Evolutionary conservation across 2,113 vertebrate species (phyloP).

Genomic region (Kobus ellipsiprymnus): DNA sequence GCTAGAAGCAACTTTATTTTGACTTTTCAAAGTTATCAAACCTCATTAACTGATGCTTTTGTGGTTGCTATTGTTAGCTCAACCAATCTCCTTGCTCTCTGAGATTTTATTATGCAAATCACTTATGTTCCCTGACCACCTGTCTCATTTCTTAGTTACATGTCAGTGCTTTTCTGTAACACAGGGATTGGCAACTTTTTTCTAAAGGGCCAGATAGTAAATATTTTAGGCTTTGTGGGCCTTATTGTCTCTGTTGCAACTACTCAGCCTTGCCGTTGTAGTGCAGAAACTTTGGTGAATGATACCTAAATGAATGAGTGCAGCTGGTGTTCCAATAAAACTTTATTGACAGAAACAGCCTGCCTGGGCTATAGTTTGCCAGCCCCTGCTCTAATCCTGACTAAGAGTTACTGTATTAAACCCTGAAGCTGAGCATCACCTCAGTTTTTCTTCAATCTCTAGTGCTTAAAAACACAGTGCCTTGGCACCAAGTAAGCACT

Average conservation of each 20-base stretch:
- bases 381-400: neutral
- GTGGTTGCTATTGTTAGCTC: neutral
- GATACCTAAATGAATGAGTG: neutral
- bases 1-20: neutral
- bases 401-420: neutral
- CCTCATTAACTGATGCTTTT: neutral
- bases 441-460: neutral
- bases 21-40: neutral
- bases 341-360: neutral
- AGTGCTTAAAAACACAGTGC: neutral
- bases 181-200: neutral
- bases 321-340: neutral
- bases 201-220: neutral
- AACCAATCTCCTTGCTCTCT: neutral
- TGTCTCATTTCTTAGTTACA: neutral
- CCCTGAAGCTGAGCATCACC: neutral
- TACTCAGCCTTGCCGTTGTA: neutral
- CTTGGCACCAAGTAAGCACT: neutral
- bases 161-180: neutral
- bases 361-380: neutral
- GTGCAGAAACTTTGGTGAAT: neutral
- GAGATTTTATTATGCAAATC: neutral
- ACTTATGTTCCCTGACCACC: neutral
- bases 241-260: neutral
- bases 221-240: neutral